Base-by-base conservation (phyloP, 37 sponge, comb jelly and placozoan species). In the Axinella damicornis region DNA sequence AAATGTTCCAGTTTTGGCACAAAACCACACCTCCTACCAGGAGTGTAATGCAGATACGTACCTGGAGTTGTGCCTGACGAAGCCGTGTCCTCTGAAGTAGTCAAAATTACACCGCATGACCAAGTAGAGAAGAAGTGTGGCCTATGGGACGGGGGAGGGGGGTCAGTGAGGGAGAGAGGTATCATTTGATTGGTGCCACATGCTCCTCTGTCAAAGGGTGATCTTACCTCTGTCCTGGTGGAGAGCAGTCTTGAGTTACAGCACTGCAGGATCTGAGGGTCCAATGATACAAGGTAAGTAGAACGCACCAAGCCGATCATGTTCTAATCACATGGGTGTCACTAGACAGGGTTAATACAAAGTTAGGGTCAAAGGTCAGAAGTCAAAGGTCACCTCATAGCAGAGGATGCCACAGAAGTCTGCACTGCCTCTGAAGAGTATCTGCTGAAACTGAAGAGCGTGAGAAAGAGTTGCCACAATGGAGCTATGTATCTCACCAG, bases 351-450 rank as follows among this genome's bases (percentile, higher is more conserved):
- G 46, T 9, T n/a, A n/a, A n/a, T n/a, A n/a, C 46, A 9, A 46
- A 9, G 46, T 9, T 9, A 12, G 46, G 46, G 46, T 12, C 4
- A 12, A 46, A 46, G 9, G 46, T 46, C 46, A 46, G 9, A 46
- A 9, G 46, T 46, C 46, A 46, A 46, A 46, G 46, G 4, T 46
- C 80, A 96, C 97, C 89, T 96, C 89, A 85, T 91, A 96, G 89
- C 97, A 96, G 30, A 96, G 76, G 13, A 83, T 57, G 4, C 84
- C 90, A 77, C 95, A 94, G 76, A 69, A 88, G 21, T 83, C 80
- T 17, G 95, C 55, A 63, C 90, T 88, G 58, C 95, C 97, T 73
- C 79, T 90, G 79, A 91, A 96, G 18, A 96, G 84, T 18, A 64
- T 77, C 21, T 65, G 77, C 31, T 79, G 54, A 66, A 91, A 94